These are phyloP conservation scores for Mylabris sibirica DNA, from an alignment of 2,888 invertebrate species.

Conservation along the genomic window DNA sequence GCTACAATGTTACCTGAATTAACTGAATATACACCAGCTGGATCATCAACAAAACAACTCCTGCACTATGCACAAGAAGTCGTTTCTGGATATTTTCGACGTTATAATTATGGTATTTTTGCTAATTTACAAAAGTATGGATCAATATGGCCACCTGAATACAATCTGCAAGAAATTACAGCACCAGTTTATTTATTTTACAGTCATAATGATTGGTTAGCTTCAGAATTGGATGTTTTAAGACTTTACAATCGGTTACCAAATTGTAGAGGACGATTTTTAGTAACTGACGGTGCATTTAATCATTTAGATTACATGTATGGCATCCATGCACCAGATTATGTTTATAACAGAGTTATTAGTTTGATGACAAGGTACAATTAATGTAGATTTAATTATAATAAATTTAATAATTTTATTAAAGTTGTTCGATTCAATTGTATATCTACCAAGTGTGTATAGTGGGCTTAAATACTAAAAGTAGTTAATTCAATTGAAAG, in stretches of 20 bases:
- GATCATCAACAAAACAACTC: slow-evolving; percentile 70
- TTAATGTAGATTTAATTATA: too few relatives aligned
- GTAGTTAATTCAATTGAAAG: too few relatives aligned
- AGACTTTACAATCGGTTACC: slow-evolving; percentile 59
- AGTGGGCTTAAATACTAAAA: too few relatives aligned
- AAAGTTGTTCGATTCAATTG: too few relatives aligned
- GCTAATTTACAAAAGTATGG: slow-evolving; percentile 22
- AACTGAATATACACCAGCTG: slow-evolving; percentile 51
- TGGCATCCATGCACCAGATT: slow-evolving; percentile 60
- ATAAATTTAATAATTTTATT: too few relatives aligned
- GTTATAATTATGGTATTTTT: slow-evolving; percentile 65
- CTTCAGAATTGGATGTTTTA: slow-evolving; percentile 61
- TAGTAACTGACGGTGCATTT: slow-evolving; percentile 62
- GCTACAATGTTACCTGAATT: slow-evolving; percentile 46
- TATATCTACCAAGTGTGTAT: too few relatives aligned
- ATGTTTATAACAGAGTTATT: slow-evolving; percentile 38
- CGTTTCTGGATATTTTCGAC: slow-evolving; percentile 62
- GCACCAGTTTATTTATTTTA: slow-evolving; percentile 60
- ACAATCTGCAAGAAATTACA: slow-evolving; percentile 53
- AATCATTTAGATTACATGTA: slow-evolving; percentile 69
- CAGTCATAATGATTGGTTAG: slow-evolving; percentile 62
- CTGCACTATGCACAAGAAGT: slow-evolving; percentile 77
- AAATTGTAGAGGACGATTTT: slow-evolving; percentile 62
- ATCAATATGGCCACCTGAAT: not conserved
- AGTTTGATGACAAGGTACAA: slow-evolving; percentile 32